Conservation (phyloP, 2,797 vertebrate species). For the Neosilurus hyrtlii region DNA sequence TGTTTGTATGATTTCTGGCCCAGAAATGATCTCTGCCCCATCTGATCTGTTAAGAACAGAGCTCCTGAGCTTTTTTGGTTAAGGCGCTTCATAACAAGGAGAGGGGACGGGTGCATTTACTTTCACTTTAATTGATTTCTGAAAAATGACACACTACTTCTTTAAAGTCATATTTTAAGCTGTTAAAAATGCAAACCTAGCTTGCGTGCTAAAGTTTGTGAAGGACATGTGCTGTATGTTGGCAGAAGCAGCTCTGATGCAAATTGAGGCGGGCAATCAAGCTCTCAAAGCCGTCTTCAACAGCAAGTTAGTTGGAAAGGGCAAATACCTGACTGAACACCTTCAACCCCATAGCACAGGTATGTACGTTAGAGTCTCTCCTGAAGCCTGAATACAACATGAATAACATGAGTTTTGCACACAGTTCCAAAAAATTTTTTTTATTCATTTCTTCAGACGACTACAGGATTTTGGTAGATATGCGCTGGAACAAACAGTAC, state of each 20-base stretch:
- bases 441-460: conserved; percentile 74
- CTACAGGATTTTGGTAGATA: conserved; percentile 86
- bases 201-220: neutral
- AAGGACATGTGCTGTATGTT: neutral
- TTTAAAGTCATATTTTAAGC: neutral
- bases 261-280: conserved; percentile 83
- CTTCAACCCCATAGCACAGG: conserved; percentile 86
- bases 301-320: conserved; percentile 80
- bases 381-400: neutral
- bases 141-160: too few species aligned
- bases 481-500: conserved; percentile 95
- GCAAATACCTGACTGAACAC: conserved; percentile 82
- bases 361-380: conserved; percentile 47
- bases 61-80: neutral
- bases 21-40: neutral
- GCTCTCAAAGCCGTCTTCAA: conserved; percentile 85
- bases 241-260: conserved; percentile 75
- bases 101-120: neutral
- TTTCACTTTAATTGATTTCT: neutral
- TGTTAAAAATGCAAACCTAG: neutral
- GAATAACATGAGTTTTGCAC: neutral
- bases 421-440: neutral
- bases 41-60: neutral
- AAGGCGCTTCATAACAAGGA: neutral
- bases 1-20: neutral